Evolutionary conservation across 2,113 vertebrate species (phyloP), one percentile per base, ranked within the genome.

Genomic region (Seriola aureovittata): DNA sequence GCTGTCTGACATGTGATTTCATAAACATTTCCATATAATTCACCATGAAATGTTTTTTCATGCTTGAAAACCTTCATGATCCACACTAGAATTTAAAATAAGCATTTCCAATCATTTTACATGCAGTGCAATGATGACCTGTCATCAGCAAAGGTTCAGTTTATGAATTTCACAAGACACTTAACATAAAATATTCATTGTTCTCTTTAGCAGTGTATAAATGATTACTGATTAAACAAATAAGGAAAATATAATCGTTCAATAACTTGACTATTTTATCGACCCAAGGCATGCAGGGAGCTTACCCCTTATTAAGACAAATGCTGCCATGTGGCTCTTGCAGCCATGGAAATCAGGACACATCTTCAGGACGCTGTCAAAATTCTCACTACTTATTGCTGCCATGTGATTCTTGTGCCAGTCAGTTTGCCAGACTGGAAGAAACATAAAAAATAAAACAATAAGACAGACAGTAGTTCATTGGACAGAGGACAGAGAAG

Each of bases 241-340:
- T 23, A 23, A 9, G 23, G 34, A 52, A 55, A 78, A 14, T 3
- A 36, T 58, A 44, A 48, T 5, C 12, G n/a, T 36, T 62, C 0
- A 46, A 25, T 57, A 52, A 71, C 25, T 12, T 8, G 21, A 55
- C 5, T 21, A 19, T 29, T 52, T 59, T 60, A 10, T 21, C 17
- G 12, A 68, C 55, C 34, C 12, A 48, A n/a, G 1, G 1, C 8
- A 8, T 12, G 50, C 8, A 42, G 19, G 12, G 21, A 23, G 25
- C 93, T 90, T 83, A 97, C 97, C 96, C 91, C 77, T 95, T 86
- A 96, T 96, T 78, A 98, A 75, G 72, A 98, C 92, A 85, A 97
- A 96, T 0, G 96, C 94, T 0, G 97, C 96, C 90, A 97, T 91
- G 4, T 95, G 94, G 80, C 91, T 95, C 88, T 94, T 96, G 46